phyloP scores from a whole-genome alignment of 1,140 invertebrate genomes.

The Stratiolaelaps scimitus region DNA sequence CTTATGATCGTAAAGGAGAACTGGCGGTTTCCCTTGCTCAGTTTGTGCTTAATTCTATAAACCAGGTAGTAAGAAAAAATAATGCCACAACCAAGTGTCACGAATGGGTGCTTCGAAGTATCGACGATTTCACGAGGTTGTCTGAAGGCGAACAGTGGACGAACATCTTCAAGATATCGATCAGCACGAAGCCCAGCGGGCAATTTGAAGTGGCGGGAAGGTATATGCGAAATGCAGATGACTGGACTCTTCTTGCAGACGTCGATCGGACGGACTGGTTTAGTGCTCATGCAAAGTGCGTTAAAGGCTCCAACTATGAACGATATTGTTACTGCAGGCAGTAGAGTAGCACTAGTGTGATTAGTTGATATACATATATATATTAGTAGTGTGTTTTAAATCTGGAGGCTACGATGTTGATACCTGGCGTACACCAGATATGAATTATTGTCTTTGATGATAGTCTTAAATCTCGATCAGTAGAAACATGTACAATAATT shows the following conservation, averaged over 20 bases:
- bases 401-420: too few species aligned
- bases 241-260: background rate
- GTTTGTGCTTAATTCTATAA: background rate
- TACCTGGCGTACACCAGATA: too few species aligned
- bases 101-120: background rate
- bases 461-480: too few species aligned
- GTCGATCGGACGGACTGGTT: conserved; percentile 23
- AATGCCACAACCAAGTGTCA: background rate
- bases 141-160: conserved; percentile 16
- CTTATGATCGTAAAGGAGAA: conserved; percentile 1
- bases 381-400: too few species aligned
- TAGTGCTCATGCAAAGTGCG: conserved; percentile 11
- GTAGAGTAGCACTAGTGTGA: background rate
- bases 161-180: background rate
- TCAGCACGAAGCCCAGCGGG: conserved; percentile 3
- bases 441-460: too few species aligned
- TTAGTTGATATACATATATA: too few species aligned
- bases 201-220: conserved; percentile 1
- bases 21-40: background rate
- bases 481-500: too few species aligned
- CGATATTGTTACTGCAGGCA: conserved; percentile 23
- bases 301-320: conserved; percentile 11
- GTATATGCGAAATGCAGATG: background rate
- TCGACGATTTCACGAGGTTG: background rate
- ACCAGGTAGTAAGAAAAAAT: background rate